A percentile compares a stretch with the other conserved stretches of the same genome.
Evolutionary conservation across 2,888 invertebrate species (phyloP).

Genomic region (Cryptocheilus praepositus): DNA sequence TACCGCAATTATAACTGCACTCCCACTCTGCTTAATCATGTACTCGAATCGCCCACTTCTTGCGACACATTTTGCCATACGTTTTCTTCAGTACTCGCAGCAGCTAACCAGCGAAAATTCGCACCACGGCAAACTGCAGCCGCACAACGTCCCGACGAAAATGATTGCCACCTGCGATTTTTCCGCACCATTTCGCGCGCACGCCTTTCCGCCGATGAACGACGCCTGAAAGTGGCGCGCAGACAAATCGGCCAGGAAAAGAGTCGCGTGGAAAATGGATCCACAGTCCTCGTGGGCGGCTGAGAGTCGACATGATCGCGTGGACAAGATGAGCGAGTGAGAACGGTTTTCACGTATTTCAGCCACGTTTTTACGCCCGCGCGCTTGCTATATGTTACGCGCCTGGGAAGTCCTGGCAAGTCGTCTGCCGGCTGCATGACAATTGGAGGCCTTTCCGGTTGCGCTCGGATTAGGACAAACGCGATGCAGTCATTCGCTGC

Average conservation of each 20-base stretch:
- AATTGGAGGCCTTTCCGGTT: slow-evolving; percentile 65
- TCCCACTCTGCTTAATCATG: too few relatives aligned
- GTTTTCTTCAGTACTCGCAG: too few relatives aligned
- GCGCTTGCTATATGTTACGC: slow-evolving; percentile 45
- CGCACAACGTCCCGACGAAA: too few relatives aligned
- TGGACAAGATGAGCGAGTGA: too few relatives aligned
- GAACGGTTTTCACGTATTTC: slow-evolving; percentile 42
- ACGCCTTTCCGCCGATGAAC: too few relatives aligned
- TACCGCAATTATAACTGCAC: too few relatives aligned
- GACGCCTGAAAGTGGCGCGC: background rate
- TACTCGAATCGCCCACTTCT: too few relatives aligned
- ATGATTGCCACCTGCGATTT: too few relatives aligned
- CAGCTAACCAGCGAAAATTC: too few relatives aligned
- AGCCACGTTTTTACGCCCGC: slow-evolving; percentile 51
- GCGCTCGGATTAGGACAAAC: slow-evolving; percentile 37
- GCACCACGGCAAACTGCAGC: too few relatives aligned
- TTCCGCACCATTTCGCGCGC: background rate
- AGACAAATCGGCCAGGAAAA: slow-evolving; percentile 11
- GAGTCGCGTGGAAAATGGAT: background rate
- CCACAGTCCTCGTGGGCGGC: background rate
- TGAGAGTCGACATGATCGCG: too few relatives aligned
- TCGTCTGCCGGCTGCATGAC: slow-evolving; percentile 57
- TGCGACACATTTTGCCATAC: too few relatives aligned
- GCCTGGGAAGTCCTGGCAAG: slow-evolving; percentile 37
- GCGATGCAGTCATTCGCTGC: slow-evolving; percentile 28